Percentiles rank a stretch among this genome's conserved stretches.
These are phyloP conservation scores for Caenorhabditis macrosperma DNA, from an alignment of 2,888 invertebrate genomes.

Conservation along the genomic window DNA sequence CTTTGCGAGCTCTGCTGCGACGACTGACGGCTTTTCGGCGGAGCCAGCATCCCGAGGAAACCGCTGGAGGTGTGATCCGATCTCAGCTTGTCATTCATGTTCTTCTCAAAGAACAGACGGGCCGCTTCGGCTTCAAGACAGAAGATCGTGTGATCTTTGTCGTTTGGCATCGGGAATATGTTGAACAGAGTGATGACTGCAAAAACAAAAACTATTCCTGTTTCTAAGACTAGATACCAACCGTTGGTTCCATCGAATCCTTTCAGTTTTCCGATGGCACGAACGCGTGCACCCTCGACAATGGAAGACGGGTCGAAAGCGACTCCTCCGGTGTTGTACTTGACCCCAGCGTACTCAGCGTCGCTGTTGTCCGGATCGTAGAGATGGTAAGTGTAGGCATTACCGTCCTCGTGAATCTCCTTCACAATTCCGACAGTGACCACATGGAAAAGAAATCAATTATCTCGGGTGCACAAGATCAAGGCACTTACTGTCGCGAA, in stretches of 20 bases:
- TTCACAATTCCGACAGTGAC: slow-evolving; percentile 47
- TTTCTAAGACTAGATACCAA: slow-evolving; percentile 3
- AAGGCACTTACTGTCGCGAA: slow-evolving; percentile 39
- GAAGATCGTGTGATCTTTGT: slow-evolving; percentile 44
- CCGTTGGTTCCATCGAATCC: slow-evolving; percentile 39
- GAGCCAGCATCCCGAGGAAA: slow-evolving; percentile 50
- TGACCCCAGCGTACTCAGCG: slow-evolving; percentile 22
- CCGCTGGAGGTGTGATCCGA: not conserved
- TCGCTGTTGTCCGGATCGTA: slow-evolving; percentile 34
- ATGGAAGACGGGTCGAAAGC: slow-evolving; percentile 24
- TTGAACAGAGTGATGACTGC: slow-evolving; percentile 51
- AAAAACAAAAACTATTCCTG: not conserved
- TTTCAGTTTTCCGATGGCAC: slow-evolving; percentile 54
- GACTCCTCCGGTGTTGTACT: slow-evolving; percentile 21
- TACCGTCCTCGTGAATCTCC: slow-evolving; percentile 31
- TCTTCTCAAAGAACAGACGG: slow-evolving; percentile 52
- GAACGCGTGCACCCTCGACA: slow-evolving; percentile 33
- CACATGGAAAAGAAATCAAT: slow-evolving; percentile 5
- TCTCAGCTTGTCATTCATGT: slow-evolving; percentile 41
- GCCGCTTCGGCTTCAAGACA: slow-evolving; percentile 45
- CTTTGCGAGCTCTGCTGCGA: slow-evolving; percentile 13
- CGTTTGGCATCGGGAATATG: slow-evolving; percentile 25
- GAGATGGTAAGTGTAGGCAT: slow-evolving; percentile 20
- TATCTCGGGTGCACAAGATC: not conserved
- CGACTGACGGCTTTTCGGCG: slow-evolving; percentile 27